Conservation (phyloP, 2,113 vertebrate species). For the Chloropsis cyanopogon region DNA sequence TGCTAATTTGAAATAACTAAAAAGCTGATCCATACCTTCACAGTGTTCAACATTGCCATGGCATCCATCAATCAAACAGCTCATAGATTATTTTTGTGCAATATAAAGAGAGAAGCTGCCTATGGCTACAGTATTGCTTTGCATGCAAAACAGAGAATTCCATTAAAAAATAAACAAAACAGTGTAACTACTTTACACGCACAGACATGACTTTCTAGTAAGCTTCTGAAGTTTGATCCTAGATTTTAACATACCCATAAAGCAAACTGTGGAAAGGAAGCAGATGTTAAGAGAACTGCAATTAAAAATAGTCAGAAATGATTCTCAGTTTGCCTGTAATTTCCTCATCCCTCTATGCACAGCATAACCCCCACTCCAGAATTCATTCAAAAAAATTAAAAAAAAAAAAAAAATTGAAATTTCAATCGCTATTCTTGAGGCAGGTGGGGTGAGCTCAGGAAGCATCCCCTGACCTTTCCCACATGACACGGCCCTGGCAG, state of each 20-base stretch:
- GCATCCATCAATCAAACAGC: background rate
- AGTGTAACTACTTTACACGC: background rate
- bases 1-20: background rate
- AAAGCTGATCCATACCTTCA: background rate
- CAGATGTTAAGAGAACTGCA: background rate
- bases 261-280: background rate
- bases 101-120: background rate
- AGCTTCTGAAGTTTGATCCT: background rate
- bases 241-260: background rate
- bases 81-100: background rate
- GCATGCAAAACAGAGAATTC: background rate
- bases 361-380: background rate
- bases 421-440: background rate
- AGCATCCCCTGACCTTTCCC: conserved; percentile 16
- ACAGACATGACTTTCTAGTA: background rate
- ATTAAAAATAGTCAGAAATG: background rate
- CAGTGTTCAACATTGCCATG: background rate
- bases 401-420: background rate
- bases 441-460: background rate
- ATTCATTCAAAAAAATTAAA: background rate
- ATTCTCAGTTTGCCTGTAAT: background rate
- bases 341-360: background rate
- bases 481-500: background rate
- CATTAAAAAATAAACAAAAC: background rate
- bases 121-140: background rate